Evolutionary conservation across 1,140 invertebrate species (phyloP).

Genomic region (Drosophila ficusphila): DNA sequence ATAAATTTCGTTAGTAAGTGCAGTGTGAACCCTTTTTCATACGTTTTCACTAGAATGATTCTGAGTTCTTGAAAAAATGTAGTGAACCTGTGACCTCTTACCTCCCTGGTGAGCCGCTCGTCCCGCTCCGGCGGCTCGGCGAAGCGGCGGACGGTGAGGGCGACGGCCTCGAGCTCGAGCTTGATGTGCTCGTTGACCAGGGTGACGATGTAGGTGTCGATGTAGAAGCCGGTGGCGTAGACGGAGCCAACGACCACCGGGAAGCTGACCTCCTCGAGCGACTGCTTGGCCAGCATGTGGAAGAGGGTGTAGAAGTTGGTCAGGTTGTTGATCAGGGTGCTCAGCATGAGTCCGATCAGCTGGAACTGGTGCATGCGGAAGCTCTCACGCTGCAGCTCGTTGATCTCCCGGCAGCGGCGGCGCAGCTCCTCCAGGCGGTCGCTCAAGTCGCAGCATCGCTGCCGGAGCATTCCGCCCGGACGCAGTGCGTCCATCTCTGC

Average conservation of each 20-base stretch:
- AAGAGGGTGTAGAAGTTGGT: slow-evolving; percentile 74
- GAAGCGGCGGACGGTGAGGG: slow-evolving; percentile 51
- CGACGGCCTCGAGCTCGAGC: slow-evolving; percentile 42
- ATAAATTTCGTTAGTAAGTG: too few species aligned
- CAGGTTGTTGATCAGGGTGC: slow-evolving; percentile 72
- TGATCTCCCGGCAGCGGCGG: slow-evolving; percentile 43
- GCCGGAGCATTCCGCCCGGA: slow-evolving; percentile 15
- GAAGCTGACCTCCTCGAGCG: slow-evolving; percentile 36
- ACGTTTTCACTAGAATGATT: too few species aligned
- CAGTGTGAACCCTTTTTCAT: too few species aligned
- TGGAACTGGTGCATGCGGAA: slow-evolving; percentile 70
- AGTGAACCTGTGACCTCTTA: too few species aligned
- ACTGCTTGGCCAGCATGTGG: slow-evolving; percentile 63
- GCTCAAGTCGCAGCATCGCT: slow-evolving; percentile 42
- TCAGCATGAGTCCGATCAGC: slow-evolving; percentile 67
- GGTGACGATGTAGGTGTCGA: slow-evolving; percentile 74
- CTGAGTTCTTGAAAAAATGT: too few species aligned
- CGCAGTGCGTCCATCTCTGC: slow-evolving; percentile 1
- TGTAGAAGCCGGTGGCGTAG: slow-evolving; percentile 68
- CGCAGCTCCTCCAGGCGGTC: slow-evolving; percentile 54
- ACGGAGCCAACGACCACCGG: slow-evolving; percentile 50
- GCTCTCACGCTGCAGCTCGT: slow-evolving; percentile 50
- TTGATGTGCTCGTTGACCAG: slow-evolving; percentile 70
- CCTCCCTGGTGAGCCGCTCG: slow-evolving; percentile 52
- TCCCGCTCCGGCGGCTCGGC: slow-evolving; percentile 21